phyloP scores from a whole-genome alignment of 2,888 invertebrate species.

The Conistra vaccinii region DNA sequence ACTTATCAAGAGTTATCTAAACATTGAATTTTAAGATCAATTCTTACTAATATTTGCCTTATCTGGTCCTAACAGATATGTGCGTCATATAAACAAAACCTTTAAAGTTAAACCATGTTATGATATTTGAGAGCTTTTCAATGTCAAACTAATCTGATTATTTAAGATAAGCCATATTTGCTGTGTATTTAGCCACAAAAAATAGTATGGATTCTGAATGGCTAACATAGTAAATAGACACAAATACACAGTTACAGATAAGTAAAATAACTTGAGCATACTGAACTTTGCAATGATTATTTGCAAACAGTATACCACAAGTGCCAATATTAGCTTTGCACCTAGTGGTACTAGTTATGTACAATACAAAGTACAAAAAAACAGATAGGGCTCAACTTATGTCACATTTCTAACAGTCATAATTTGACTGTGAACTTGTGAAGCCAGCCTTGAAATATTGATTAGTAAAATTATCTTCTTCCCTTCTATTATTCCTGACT shows the following conservation, averaged over 20 bases:
- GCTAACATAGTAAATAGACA: not conserved
- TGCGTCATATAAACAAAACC: constrained; percentile 32
- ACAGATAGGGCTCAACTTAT: not conserved
- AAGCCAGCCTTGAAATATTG: not conserved
- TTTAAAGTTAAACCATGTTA: constrained; percentile 30
- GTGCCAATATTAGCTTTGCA: not conserved
- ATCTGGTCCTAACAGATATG: constrained; percentile 39
- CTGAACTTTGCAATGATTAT: not conserved
- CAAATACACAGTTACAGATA: not conserved
- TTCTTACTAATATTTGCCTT: constrained; percentile 39
- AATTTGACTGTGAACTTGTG: not conserved
- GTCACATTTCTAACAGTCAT: not conserved
- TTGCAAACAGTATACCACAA: not conserved
- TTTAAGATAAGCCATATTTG: constrained; percentile 31
- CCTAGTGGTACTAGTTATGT: no score
- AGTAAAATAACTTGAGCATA: not conserved
- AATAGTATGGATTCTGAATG: constrained; percentile 4
- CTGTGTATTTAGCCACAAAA: constrained; percentile 8
- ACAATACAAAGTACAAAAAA: not conserved
- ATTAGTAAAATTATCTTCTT: not conserved
- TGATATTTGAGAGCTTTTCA: constrained; percentile 23
- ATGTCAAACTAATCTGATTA: constrained; percentile 45
- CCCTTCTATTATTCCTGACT: not conserved
- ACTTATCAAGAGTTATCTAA: constrained; percentile 59
- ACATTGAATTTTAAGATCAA: constrained; percentile 45